Conservation (phyloP, 2,888 invertebrate genomes). For the Ypsolopha sequella region DNA sequence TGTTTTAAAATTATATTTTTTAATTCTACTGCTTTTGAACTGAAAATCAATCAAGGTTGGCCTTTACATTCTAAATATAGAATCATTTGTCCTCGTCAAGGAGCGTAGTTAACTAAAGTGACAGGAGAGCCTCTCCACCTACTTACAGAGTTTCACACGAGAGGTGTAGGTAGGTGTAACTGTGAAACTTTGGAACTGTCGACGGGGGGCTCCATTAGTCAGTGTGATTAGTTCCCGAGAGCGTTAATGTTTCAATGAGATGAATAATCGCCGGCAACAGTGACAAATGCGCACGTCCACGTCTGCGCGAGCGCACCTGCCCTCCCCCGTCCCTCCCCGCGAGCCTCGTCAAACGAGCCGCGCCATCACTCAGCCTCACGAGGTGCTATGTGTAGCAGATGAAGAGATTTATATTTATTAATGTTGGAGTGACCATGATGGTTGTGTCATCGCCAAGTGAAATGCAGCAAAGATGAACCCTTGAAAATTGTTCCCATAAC, state of each 20-base stretch:
- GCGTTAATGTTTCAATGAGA: slow-evolving; percentile 69
- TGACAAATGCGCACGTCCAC: slow-evolving; percentile 57
- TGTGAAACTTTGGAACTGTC: slow-evolving; percentile 64
- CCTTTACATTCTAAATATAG: too few relatives aligned
- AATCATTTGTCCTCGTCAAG: too few relatives aligned
- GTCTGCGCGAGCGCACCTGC: slow-evolving; percentile 60
- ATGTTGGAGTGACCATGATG: slow-evolving; percentile 32
- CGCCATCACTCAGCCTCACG: slow-evolving; percentile 52
- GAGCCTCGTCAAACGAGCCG: slow-evolving; percentile 30
- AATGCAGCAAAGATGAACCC: too few relatives aligned
- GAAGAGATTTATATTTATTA: slow-evolving; percentile 68
- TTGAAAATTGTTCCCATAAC: too few relatives aligned
- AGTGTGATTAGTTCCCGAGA: slow-evolving; percentile 64
- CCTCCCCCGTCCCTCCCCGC: slow-evolving; percentile 25
- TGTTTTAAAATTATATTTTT: too few relatives aligned
- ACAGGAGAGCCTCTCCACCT: too few relatives aligned
- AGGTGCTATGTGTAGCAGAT: slow-evolving; percentile 48
- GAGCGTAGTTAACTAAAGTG: too few relatives aligned
- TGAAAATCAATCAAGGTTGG: too few relatives aligned
- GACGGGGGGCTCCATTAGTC: slow-evolving; percentile 70
- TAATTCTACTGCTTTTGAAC: too few relatives aligned
- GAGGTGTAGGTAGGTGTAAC: slow-evolving; percentile 11
- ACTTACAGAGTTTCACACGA: slow-evolving; percentile 2
- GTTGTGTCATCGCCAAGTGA: not conserved
- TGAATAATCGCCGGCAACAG: slow-evolving; percentile 66